Conservation (phyloP, 2,113 vertebrate species). For the Probosciger aterrimus region DNA sequence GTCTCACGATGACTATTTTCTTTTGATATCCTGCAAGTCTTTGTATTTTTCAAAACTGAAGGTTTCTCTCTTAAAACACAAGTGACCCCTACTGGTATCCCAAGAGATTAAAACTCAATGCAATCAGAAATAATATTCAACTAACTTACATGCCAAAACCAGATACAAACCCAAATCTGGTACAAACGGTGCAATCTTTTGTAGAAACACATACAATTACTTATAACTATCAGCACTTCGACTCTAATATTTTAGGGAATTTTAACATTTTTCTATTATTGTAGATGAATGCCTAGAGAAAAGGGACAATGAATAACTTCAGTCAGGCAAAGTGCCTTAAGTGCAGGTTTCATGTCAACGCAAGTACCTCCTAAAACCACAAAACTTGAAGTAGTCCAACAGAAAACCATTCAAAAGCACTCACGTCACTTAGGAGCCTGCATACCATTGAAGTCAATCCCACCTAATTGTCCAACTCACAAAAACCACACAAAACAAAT, state of each 20-base stretch:
- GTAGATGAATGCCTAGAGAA: background rate
- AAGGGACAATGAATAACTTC: background rate
- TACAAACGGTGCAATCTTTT: background rate
- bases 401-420: background rate
- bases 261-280: background rate
- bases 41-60: background rate
- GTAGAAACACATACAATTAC: background rate
- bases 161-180: background rate
- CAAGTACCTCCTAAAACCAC: background rate
- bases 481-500: accelerated
- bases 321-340: background rate
- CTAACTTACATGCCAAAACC: background rate
- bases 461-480: background rate
- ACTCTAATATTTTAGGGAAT: background rate
- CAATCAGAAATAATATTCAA: background rate
- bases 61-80: background rate
- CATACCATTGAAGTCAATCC: background rate
- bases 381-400: background rate
- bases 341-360: background rate
- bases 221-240: background rate
- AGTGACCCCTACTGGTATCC: slow-evolving; percentile 60
- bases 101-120: background rate
- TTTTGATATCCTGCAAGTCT: background rate
- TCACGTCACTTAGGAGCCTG: background rate
- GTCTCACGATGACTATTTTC: no score